phyloP scores from a whole-genome alignment of 1,140 invertebrate species.

The Drosophila quadrilineata region DNA sequence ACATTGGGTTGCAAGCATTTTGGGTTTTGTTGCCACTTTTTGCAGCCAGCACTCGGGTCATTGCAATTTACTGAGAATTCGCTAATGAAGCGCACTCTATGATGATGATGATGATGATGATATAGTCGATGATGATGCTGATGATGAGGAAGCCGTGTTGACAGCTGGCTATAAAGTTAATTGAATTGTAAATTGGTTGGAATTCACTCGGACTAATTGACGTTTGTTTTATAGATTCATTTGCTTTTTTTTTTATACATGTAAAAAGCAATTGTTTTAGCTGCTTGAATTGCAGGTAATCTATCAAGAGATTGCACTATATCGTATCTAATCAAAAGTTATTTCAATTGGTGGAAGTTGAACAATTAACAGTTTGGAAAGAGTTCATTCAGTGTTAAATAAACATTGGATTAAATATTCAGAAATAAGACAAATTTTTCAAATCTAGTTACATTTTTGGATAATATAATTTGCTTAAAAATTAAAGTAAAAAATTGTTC shows the following conservation, averaged over 20 bases:
- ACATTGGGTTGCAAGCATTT: no score
- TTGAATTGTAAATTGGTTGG: constrained; percentile 73
- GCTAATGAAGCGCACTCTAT: constrained; percentile 67
- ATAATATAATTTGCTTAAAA: no score
- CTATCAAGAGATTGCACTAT: no score
- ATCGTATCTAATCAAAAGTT: no score
- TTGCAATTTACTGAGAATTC: constrained; percentile 68
- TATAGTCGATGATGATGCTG: constrained; percentile 20
- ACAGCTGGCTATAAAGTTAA: constrained; percentile 69
- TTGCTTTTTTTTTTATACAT: background rate
- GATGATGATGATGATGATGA: constrained; percentile 17
- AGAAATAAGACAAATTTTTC: background rate
- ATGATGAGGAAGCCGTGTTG: constrained; percentile 46
- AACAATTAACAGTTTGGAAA: no score
- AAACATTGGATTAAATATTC: background rate
- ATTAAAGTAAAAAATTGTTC: no score
- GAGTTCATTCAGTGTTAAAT: no score
- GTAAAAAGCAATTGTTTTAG: background rate
- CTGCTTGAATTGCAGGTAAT: no score
- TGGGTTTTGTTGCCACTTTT: constrained; percentile 11
- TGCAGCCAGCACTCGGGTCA: constrained; percentile 64
- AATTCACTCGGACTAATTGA: constrained; percentile 61
- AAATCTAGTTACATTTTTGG: background rate
- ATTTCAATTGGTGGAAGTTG: no score
- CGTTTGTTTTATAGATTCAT: constrained; percentile 31